Conservation (phyloP, 2,888 invertebrate genomes). For the Eristalinus aeneus region DNA sequence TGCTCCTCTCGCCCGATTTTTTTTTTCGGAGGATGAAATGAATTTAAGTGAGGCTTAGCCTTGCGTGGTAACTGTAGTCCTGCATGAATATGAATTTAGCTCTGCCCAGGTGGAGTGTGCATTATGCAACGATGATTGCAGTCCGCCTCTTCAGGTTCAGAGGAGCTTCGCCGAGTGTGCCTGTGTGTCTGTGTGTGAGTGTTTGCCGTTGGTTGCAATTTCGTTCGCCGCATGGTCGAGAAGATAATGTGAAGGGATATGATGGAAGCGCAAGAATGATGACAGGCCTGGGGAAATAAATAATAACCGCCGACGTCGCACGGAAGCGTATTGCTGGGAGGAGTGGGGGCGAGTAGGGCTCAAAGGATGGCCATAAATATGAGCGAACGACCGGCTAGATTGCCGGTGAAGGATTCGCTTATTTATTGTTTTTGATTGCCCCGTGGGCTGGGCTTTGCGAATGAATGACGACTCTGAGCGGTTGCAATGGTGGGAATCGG, state of each 20-base stretch:
- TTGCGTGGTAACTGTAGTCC: slow-evolving; percentile 55
- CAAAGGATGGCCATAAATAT: background rate
- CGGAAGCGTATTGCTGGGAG: background rate
- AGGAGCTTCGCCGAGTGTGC: background rate
- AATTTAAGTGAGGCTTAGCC: slow-evolving; percentile 40
- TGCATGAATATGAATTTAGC: slow-evolving; percentile 48
- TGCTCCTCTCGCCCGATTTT: background rate
- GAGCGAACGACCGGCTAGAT: background rate
- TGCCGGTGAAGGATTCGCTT: background rate
- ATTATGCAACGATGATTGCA: slow-evolving; percentile 46
- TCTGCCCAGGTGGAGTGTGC: slow-evolving; percentile 38
- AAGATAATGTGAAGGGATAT: slow-evolving; percentile 11
- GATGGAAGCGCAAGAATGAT: slow-evolving; percentile 30
- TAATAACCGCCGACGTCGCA: slow-evolving; percentile 12
- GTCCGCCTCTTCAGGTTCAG: background rate
- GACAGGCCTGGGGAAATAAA: slow-evolving; percentile 22
- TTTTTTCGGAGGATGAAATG: slow-evolving; percentile 1
- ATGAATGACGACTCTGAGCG: background rate
- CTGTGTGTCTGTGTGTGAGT: background rate
- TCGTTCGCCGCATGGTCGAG: slow-evolving; percentile 2
- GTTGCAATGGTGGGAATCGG: background rate
- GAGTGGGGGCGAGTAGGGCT: background rate
- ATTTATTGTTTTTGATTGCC: background rate
- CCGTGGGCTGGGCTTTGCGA: background rate
- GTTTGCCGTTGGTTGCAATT: slow-evolving; percentile 1